These are phyloP conservation scores for Drosophila eugracilis DNA, from an alignment of 1,140 invertebrate species.

Conservation along the genomic window DNA sequence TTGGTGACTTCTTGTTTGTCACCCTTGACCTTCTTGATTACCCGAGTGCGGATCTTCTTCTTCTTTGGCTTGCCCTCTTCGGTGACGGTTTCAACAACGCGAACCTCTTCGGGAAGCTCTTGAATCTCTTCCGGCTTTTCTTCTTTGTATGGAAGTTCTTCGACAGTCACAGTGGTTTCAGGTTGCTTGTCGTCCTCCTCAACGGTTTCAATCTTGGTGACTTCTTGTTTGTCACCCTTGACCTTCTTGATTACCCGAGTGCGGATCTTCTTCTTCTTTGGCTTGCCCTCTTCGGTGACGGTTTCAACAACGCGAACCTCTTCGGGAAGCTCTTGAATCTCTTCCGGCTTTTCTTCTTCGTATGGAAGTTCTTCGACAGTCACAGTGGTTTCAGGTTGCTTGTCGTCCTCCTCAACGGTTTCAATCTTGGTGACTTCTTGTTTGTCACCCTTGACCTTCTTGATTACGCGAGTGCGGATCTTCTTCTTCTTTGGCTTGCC, in stretches of 20 bases:
- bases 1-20: conserved; percentile 5
- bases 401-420: conserved; percentile 2
- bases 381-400: neutral
- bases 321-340: conserved; percentile 1
- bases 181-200: neutral
- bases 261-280: conserved; percentile 6
- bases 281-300: neutral
- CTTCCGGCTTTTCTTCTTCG: neutral
- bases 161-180: neutral
- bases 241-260: conserved; percentile 4
- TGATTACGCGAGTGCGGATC: conserved; percentile 1
- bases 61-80: conserved; percentile 6
- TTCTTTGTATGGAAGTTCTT: neutral
- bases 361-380: neutral
- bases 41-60: conserved; percentile 4
- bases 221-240: conserved; percentile 4
- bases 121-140: neutral
- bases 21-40: conserved; percentile 3
- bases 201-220: conserved; percentile 1
- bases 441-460: conserved; percentile 7
- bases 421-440: conserved; percentile 6
- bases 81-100: neutral
- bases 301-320: conserved; percentile 5
- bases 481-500: conserved; percentile 7
- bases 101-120: conserved; percentile 3